Base-by-base conservation (phyloP, 2,113 vertebrate genomes). In the Puntigrus tetrazona region DNA sequence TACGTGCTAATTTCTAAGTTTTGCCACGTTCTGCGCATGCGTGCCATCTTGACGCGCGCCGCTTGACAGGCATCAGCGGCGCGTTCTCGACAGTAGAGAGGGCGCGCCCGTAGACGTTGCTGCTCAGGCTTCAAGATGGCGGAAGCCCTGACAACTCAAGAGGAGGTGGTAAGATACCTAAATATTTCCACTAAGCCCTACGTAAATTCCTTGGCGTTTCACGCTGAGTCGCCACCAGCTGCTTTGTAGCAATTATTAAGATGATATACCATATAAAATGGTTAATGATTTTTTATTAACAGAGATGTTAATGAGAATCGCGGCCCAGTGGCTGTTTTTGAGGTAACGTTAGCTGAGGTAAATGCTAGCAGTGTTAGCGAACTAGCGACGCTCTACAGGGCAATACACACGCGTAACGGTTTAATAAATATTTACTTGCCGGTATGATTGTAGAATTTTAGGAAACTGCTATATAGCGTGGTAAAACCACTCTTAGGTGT, bases 81-180 rank as follows among this genome's bases (percentile, higher is more conserved):
- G 87, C 84, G 87, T 73, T 86, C 87, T 25, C 76, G 85, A 67
- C 6, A 8, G 34, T 18, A 3, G 75, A 36, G 69, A 55, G 87
- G 76, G 85, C 93, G 94, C 91, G 92, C 89, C 91, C 91, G 92
- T 85, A 92, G 89, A 93, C 91, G 93, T 92, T 94, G 93, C 80
- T 70, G 29, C 91, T 88, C 91, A 93, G 94, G 93, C 94, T 95
- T 94, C 94, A 95, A 95, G 94, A 95, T 95, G 94, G 94, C 94
- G 93, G 94, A 94, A 94, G 93, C 94, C 94, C 91, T 95, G 92
- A 95, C 94, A 92, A 89, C 91, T 90, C 93, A 94, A 92, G 94
- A 95, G 92, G 93, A 94, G 91, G 93, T 93, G 92, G 94, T 95
- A 93, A 94, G 94, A 83, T 59, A 85, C 80, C 84, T 86, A 61